Base-by-base conservation (phyloP, 2,888 invertebrate genomes). In the Drepanosiphum platanoidis region DNA sequence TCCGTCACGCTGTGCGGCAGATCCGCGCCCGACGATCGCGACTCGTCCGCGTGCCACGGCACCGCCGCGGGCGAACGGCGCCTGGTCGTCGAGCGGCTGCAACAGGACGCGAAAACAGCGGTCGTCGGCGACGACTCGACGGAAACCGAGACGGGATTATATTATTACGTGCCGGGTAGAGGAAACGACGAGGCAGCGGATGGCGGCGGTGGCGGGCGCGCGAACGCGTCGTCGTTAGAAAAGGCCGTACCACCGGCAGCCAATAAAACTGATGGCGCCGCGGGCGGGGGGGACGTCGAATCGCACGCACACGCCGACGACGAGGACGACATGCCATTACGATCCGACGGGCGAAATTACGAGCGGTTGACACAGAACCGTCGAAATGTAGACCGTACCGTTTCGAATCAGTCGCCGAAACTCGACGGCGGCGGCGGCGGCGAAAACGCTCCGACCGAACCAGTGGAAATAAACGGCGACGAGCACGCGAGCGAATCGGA, bases 341-440 rank as follows among this genome's bases (percentile, higher is more conserved):
- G 61, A 58, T 61, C 22, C n/a, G n/a, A 42, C 71, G 46, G 64
- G 22, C 71, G n/a, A 39, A 72, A 82, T 72, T 42, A 74, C 22
- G 83, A 83, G 75, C 75, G 27, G 66, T 83, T 66, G 83, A 83
- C 77, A 75, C 64, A 75, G 64, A 64, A 75, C 83, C 42, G 42
- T 42, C 61, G 32, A 75, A 34, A 32, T 32, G 22, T 58, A 58
- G 34, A 52, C 66, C 77, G 83, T 75, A 66, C 75, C 72, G 64
- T 83, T 83, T 75, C 77, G 77, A 75, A 46, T 83, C 72, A 75
- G 75, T 83, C 83, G 75, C 75, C 64, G 22, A 83, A 64, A 64
- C 9, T 18, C 32, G 75, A 83, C 30, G 34, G 30, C 72, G n/a
- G 42, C 82, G 61, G n/a, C 71, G 13, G 18, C 72, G 9, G n/a